Base-by-base conservation (phyloP, 2,797 vertebrate species). In the Spatula clypeata region DNA sequence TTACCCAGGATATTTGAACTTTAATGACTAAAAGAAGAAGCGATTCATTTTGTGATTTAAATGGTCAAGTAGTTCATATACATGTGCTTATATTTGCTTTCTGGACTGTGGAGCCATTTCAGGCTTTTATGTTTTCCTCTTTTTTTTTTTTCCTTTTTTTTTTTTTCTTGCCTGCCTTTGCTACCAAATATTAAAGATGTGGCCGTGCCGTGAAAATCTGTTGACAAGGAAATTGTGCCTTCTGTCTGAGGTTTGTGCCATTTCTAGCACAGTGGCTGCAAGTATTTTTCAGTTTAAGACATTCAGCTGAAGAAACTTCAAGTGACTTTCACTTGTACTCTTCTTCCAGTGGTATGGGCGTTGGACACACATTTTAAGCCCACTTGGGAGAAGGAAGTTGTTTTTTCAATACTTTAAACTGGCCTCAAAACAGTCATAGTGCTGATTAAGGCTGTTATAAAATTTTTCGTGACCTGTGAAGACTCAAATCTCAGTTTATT, bases 161-260 rank as follows among this genome's bases (percentile, higher is more conserved):
- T 82, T 42, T 79, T 60, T 92, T 76, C 34, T 80, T 77, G 14
- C 44, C 40, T 86, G 1, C 17, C 80, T 92, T 61, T 66, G 6
- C 66, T 79, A 21, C 45, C 47, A 20, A 2, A 0, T 42, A 38
- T 55, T 89, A 67, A 26, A 92, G 67, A 57, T 79, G 64, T 79
- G 51, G 18, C 8, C 42, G 47, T 55, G 26, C 55, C 32, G 40
- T 85, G 15, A 11, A 73, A 79, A 70, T 70, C 38, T 82, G 34
- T 79, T 73, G 66, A 89, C 19, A 38, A 79, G 86, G 75, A 94
- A 94, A 27, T 47, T 54, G 27, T 14, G 51, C 54, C 12, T 92
- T 77, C 29, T 66, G 7, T 60, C 64, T 75, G 80, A 90, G 51
- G 40, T 82, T 86, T 80, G 57, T 6, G 11, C 13, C 60, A 23